A percentile compares a stretch with the other conserved stretches of the same genome.
These are phyloP conservation scores for Diorhabda elongata DNA, from an alignment of 1,140 invertebrate species.

Conservation along the genomic window DNA sequence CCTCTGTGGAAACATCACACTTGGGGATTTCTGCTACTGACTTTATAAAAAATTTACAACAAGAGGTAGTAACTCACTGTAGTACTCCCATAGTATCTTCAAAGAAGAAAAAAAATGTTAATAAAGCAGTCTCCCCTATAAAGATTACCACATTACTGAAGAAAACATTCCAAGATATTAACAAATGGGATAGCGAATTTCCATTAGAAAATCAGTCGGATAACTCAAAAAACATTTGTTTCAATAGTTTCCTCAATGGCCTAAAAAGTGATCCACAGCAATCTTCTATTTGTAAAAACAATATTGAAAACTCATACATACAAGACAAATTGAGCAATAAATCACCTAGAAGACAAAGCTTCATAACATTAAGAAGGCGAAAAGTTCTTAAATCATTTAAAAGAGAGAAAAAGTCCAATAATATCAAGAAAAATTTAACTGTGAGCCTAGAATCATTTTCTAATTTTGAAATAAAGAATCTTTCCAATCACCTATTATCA, in stretches of 20 bases:
- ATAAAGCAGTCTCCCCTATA: slow-evolving; percentile 9
- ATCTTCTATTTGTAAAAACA: no score
- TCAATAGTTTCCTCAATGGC: background rate
- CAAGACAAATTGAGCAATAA: background rate
- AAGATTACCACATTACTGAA: slow-evolving; percentile 8
- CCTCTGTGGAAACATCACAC: background rate
- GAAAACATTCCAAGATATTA: slow-evolving; percentile 4
- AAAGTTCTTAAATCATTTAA: slow-evolving; percentile 11
- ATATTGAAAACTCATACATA: no score
- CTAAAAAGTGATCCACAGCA: no score
- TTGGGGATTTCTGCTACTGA: background rate
- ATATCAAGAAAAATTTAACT: background rate
- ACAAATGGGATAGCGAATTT: slow-evolving; percentile 5
- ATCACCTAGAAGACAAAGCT: slow-evolving; percentile 1
- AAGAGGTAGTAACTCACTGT: slow-evolving; percentile 3
- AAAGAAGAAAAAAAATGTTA: background rate
- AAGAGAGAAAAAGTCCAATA: slow-evolving; percentile 11
- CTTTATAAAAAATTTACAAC: background rate
- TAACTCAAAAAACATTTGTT: background rate
- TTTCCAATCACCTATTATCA: no score
- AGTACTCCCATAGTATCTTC: slow-evolving; percentile 4
- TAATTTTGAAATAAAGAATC: background rate
- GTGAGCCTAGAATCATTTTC: background rate
- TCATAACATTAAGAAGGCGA: slow-evolving; percentile 3
- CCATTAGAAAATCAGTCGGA: background rate